A percentile compares a stretch with the other conserved stretches of the same genome.
Conservation (phyloP, 1,140 invertebrate species). For the Maniola jurtina region DNA sequence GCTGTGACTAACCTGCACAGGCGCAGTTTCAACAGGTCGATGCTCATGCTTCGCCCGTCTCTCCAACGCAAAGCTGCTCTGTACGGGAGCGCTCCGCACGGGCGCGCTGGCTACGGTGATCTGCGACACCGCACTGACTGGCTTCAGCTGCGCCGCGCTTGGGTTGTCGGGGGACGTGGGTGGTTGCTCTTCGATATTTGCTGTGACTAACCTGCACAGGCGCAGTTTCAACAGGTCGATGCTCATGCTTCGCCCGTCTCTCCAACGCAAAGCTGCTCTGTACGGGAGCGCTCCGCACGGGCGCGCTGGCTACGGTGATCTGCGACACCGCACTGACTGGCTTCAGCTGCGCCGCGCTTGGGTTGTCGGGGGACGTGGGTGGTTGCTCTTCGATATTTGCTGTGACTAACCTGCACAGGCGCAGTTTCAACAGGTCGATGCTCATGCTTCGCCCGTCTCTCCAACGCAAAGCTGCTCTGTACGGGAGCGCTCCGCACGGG, state of each 20-base stretch:
- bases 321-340: slow-evolving; percentile 70
- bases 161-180: slow-evolving; percentile 72
- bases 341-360: slow-evolving; percentile 80
- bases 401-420: slow-evolving; percentile 27
- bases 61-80: slow-evolving; percentile 66
- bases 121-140: slow-evolving; percentile 68
- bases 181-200: slow-evolving; percentile 55
- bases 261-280: slow-evolving; percentile 70
- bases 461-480: no score
- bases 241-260: slow-evolving; percentile 55
- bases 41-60: slow-evolving; percentile 57
- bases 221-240: slow-evolving; percentile 44
- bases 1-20: slow-evolving; percentile 30
- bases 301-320: slow-evolving; percentile 78
- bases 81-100: slow-evolving; percentile 82
- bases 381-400: slow-evolving; percentile 57
- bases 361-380: slow-evolving; percentile 67
- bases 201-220: slow-evolving; percentile 27
- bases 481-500: no score
- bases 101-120: slow-evolving; percentile 78
- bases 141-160: slow-evolving; percentile 80
- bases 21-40: slow-evolving; percentile 42
- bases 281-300: slow-evolving; percentile 82
- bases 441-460: no score
- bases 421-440: no score